These are phyloP conservation scores for Leptinotarsa texana DNA, from an alignment of 1,140 invertebrate species.

Conservation along the genomic window DNA sequence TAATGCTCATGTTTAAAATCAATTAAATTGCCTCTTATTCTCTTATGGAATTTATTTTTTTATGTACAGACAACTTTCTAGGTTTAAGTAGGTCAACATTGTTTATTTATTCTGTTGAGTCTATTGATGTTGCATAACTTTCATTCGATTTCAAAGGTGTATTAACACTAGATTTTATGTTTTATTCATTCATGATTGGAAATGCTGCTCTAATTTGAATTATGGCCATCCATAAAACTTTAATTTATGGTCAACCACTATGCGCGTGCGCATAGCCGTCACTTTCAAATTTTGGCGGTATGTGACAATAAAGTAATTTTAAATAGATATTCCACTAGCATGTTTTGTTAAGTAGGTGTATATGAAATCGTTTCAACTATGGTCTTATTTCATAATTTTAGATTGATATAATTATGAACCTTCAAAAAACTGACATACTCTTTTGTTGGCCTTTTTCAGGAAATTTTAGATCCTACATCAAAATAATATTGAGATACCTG, in stretches of 20 bases:
- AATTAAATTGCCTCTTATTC: neutral
- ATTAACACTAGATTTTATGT: slow-evolving; percentile 30
- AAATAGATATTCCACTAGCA: too few species aligned
- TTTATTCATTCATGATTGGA: slow-evolving; percentile 27
- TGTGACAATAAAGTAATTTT: neutral
- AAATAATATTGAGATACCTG: too few species aligned
- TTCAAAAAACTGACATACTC: too few species aligned
- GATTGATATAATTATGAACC: too few species aligned
- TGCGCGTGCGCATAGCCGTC: neutral
- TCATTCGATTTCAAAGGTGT: slow-evolving; percentile 34
- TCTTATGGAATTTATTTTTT: neutral
- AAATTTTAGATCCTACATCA: too few species aligned
- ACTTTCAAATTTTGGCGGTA: slow-evolving; percentile 34
- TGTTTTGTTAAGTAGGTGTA: too few species aligned
- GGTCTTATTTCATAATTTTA: too few species aligned
- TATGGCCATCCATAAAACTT: slow-evolving; percentile 1
- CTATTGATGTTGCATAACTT: slow-evolving; percentile 37
- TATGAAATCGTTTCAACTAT: too few species aligned
- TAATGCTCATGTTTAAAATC: neutral
- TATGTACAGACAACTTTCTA: slow-evolving; percentile 34
- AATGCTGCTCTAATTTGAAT: slow-evolving; percentile 24
- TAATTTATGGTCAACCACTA: neutral
- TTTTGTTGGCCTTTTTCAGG: too few species aligned
- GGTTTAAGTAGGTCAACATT: slow-evolving; percentile 41
- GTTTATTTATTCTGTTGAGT: slow-evolving; percentile 40